Percentiles rank a stretch among this genome's conserved stretches.
phyloP scores from a whole-genome alignment of 2,888 invertebrate species.

The Hetaerina titia region DNA sequence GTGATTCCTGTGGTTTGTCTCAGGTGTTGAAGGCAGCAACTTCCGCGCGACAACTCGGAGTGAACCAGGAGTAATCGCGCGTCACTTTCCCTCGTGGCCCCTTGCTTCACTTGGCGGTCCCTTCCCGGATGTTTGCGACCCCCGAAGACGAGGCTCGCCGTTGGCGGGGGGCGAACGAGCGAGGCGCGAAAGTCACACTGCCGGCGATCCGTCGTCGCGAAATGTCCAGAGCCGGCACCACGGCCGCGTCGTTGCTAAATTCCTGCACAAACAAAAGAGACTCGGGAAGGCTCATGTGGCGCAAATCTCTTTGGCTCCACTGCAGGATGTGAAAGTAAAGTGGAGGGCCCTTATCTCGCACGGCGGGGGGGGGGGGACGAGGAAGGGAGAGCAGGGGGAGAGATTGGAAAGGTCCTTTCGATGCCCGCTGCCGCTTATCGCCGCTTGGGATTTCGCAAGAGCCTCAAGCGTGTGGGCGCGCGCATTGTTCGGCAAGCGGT shows the following conservation, averaged over 20 bases:
- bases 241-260: not conserved
- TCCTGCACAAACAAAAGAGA: not conserved
- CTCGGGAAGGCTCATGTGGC: not conserved
- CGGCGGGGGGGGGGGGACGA: not conserved
- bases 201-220: constrained; percentile 5
- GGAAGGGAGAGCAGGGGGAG: not conserved
- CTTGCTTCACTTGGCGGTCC: not conserved
- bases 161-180: not conserved
- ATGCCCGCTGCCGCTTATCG: not conserved
- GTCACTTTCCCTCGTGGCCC: not conserved
- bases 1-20: too few relatives aligned
- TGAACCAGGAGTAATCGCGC: too few relatives aligned
- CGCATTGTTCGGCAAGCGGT: not conserved
- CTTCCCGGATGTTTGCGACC: constrained; percentile 2
- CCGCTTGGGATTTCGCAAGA: not conserved
- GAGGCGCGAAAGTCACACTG: not conserved
- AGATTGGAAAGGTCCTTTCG: not conserved
- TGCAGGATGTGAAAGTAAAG: constrained; percentile 27
- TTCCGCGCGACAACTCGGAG: not conserved
- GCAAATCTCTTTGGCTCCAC: not conserved
- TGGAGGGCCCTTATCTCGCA: not conserved
- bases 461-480: not conserved
- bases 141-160: not conserved
- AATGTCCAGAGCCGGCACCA: not conserved
- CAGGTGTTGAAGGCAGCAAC: not conserved